Base-by-base conservation (phyloP, 2,888 invertebrate genomes). In the Diogma glabrata region DNA sequence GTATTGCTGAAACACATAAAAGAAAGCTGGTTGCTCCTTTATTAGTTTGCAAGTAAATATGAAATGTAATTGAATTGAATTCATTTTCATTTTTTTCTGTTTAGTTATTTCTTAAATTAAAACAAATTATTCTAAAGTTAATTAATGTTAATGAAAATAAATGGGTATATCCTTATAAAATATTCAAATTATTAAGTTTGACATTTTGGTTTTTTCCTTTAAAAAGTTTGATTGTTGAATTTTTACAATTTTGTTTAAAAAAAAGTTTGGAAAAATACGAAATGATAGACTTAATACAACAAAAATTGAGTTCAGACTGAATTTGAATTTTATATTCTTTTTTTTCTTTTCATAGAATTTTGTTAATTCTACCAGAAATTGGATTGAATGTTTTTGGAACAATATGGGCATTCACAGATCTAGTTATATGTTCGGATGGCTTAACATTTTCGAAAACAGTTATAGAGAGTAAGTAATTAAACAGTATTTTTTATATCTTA, bases 371-470 rank as follows among this genome's bases (percentile, higher is more conserved):
- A 22, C 84, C 87, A 10, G 91, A 92, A 70, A 75, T 86, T 16
- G 77, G 76, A 4, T 80, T 89, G 73, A 89, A 89, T 61, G 75
- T 84, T 51, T 74, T 89, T 69, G 88, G 89, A 7, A 86, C 88
- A 4, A 76, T 87, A 68, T 88, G 88, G 87, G 81, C 85, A 59
- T 83, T 85, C 63, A 82, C 82, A 60, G 78, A 80, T 57, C 67
- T 78, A 22, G 79, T 86, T 49, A 71, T 79, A 28, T 86, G 87
- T 66, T 75, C 76, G 17, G 77, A 79, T 53, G 76, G 77, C 47
- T 81, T 81, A 61, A 74, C 78, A 57, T 84, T 84, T 67, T 82
- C 84, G 52, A 78, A 77, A 59, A 78, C 80, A 55, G 81, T 84
- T 19, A 80, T 85, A 59, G 82, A 86, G 74, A 81, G 82, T 82